Conservation (phyloP, 2,113 vertebrate species). For the Dasyprocta punctata region DNA sequence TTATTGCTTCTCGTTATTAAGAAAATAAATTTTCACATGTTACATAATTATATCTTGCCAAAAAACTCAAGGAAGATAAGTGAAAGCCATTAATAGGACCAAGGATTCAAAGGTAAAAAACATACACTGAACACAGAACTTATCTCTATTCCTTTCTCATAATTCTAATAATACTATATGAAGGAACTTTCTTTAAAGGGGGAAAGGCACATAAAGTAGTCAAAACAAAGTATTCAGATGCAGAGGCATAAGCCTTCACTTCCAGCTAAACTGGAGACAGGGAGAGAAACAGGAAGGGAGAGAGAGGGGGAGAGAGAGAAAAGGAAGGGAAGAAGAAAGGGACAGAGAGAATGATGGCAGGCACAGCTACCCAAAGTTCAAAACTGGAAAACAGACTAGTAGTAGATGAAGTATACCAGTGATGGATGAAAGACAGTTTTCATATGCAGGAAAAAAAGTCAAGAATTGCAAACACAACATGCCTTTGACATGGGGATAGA, state of each 20-base stretch:
- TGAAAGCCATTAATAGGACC: not conserved
- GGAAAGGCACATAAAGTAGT: not conserved
- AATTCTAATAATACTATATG: not conserved
- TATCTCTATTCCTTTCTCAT: not conserved
- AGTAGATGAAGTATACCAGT: not conserved
- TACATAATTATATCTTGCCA: conserved; percentile 19
- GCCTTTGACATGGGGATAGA: conserved; percentile 11
- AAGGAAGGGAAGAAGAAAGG: no score
- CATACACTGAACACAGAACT: not conserved
- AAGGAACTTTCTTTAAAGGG: not conserved
- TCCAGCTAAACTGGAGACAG: not conserved
- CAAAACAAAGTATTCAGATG: conserved; percentile 1
- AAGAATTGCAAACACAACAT: not conserved
- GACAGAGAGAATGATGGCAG: not conserved
- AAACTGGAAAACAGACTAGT: conserved; percentile 26
- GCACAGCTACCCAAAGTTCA: not conserved
- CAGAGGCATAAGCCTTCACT: not conserved
- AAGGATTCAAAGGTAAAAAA: conserved; percentile 42
- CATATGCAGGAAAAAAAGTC: not conserved
- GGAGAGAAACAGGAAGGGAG: not conserved
- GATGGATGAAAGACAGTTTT: not conserved
- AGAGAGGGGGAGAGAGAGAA: fast-evolving
- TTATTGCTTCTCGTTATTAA: conserved; percentile 32
- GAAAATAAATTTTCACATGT: conserved; percentile 42
- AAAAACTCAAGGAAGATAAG: conserved; percentile 47